Conservation (phyloP, 2,888 invertebrate species). For the Diarsia brunnea region DNA sequence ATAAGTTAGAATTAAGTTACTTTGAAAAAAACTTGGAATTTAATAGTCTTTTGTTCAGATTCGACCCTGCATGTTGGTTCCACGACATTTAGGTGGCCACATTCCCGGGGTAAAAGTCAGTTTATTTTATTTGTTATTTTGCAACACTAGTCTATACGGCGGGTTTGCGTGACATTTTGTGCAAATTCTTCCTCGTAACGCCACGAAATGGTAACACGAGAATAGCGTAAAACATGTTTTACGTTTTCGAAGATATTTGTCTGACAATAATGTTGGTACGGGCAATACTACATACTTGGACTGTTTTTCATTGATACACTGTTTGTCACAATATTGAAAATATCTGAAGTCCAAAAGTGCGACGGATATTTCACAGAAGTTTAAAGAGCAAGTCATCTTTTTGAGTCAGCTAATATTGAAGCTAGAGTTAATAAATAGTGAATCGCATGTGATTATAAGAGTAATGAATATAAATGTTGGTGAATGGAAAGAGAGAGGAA, state of each 20-base stretch:
- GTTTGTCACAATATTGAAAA: too few relatives aligned
- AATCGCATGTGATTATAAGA: too few relatives aligned
- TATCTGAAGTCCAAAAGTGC: neutral
- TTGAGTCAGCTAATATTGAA: neutral
- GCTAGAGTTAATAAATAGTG: neutral
- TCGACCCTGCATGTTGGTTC: conserved; percentile 65
- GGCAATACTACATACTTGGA: neutral
- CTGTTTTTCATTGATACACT: neutral
- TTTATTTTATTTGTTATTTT: conserved; percentile 46
- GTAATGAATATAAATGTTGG: too few relatives aligned
- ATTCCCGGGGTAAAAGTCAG: conserved; percentile 70
- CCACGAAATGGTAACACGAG: neutral
- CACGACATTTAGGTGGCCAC: conserved; percentile 73
- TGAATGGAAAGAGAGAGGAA: too few relatives aligned
- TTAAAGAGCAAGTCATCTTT: neutral
- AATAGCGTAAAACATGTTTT: neutral
- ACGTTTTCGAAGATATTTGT: neutral
- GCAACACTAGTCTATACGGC: conserved; percentile 26
- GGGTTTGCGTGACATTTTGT: conserved; percentile 23
- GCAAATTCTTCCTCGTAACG: neutral
- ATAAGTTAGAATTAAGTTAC: neutral
- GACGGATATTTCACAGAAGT: neutral
- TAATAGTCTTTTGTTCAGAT: conserved; percentile 11
- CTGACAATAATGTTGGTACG: neutral
- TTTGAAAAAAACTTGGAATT: neutral